Evolutionary conservation across 2,888 invertebrate genomes (phyloP).

Genomic region (Microplitis deprimator): DNA sequence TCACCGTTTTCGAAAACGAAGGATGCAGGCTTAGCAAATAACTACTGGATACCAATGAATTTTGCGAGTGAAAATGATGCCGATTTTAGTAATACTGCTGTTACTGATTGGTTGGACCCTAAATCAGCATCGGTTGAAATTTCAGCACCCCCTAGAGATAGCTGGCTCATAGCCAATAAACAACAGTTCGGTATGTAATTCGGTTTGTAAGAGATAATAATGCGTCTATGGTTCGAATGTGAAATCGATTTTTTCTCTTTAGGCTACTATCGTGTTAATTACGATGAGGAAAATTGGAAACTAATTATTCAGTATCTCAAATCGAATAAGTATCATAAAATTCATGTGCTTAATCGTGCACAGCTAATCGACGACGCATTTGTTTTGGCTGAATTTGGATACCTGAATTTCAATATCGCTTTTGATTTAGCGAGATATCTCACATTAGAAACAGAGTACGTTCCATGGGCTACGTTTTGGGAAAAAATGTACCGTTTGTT

Average conservation of each 20-base stretch:
- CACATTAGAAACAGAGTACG: conserved; percentile 76
- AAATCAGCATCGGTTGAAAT: conserved; percentile 58
- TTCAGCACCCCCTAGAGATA: conserved; percentile 64
- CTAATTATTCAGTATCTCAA: conserved; percentile 57
- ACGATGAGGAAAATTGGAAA: conserved; percentile 67
- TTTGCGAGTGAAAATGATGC: conserved; percentile 50
- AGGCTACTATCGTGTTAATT: conserved; percentile 70
- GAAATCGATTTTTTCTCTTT: conserved; percentile 5
- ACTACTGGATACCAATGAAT: conserved; percentile 65
- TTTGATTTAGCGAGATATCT: conserved; percentile 74
- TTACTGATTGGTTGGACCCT: conserved; percentile 73
- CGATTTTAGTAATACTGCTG: conserved; percentile 72
- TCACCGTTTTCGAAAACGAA: conserved; percentile 55
- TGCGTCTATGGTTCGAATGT: no score
- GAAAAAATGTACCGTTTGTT: conserved; percentile 73
- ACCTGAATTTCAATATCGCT: conserved; percentile 71
- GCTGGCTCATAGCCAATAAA: conserved; percentile 78
- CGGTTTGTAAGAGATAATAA: neutral
- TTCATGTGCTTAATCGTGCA: conserved; percentile 72
- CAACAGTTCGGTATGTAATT: conserved; percentile 75
- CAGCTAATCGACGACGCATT: conserved; percentile 74
- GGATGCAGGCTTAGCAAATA: conserved; percentile 17
- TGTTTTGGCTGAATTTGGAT: conserved; percentile 69
- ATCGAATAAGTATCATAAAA: conserved; percentile 48
- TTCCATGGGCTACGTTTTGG: conserved; percentile 77